phyloP scores from a whole-genome alignment of 2,113 vertebrate species.

The Ophthalmolycus amberensis region DNA sequence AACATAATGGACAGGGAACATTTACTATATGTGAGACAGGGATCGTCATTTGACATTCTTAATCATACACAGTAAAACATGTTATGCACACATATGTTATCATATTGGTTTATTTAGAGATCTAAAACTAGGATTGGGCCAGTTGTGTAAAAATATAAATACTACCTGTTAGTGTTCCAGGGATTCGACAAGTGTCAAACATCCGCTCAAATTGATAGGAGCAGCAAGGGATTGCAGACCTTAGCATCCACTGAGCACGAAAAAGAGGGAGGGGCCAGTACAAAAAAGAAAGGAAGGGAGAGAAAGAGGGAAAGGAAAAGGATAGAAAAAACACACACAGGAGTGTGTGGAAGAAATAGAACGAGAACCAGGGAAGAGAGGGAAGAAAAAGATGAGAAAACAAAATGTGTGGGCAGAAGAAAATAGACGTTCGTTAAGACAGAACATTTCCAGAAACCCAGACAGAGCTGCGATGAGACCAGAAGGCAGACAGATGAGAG shows the following conservation, averaged over 20 bases:
- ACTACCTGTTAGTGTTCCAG: conserved; percentile 86
- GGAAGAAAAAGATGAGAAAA: conserved; percentile 6
- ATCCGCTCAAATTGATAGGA: conserved; percentile 90
- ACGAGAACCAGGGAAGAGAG: conserved; percentile 25
- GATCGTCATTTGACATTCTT: no score
- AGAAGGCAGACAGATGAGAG: conserved; percentile 47
- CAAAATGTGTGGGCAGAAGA: conserved; percentile 55
- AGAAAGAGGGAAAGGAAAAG: conserved; percentile 30
- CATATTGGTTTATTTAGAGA: neutral
- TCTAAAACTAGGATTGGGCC: conserved; percentile 12
- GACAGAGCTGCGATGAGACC: conserved; percentile 50
- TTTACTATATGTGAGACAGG: neutral
- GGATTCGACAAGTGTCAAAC: conserved; percentile 89
- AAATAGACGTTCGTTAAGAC: conserved; percentile 52
- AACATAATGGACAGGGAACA: neutral
- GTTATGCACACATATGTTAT: conserved; percentile 1
- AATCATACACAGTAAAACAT: no score
- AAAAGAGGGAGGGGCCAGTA: conserved; percentile 47
- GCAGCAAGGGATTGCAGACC: conserved; percentile 88
- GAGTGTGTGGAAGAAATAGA: conserved; percentile 3
- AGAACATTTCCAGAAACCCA: conserved; percentile 41
- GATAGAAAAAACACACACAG: conserved; percentile 20
- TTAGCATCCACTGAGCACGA: conserved; percentile 86
- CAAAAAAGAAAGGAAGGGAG: conserved; percentile 11
- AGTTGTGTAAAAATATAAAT: conserved; percentile 36